Conservation (phyloP, 2,113 vertebrate genomes). For the Gadus macrocephalus region DNA sequence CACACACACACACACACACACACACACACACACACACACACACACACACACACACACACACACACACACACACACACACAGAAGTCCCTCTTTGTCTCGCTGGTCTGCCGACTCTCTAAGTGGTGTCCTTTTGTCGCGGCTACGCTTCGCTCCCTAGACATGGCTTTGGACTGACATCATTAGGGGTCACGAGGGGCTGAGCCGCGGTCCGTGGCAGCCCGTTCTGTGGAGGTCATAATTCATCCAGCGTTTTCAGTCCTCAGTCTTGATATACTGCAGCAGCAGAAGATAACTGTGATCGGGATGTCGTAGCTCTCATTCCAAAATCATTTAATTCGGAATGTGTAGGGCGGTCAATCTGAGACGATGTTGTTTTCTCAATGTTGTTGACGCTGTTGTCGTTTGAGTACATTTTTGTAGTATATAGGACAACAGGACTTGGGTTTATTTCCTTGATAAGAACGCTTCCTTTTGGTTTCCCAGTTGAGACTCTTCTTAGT, state of each 20-base stretch:
- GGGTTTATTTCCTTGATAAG: too few species aligned
- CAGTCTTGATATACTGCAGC: background rate
- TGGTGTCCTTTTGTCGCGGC: slow-evolving; percentile 22
- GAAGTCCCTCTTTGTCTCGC: background rate
- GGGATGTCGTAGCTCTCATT: background rate
- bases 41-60: slow-evolving; percentile 1
- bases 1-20: background rate
- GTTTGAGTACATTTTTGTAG: background rate
- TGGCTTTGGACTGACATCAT: slow-evolving; percentile 47
- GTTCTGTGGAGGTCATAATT: slow-evolving; percentile 22
- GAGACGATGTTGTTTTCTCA: too few species aligned
- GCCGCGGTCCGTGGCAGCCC: slow-evolving; percentile 13
- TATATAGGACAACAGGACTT: too few species aligned
- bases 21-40: background rate
- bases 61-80: background rate
- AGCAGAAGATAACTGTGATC: background rate
- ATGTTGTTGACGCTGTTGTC: background rate
- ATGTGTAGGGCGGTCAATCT: too few species aligned
- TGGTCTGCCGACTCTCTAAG: slow-evolving; percentile 19
- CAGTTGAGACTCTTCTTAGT: background rate
- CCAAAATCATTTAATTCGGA: too few species aligned
- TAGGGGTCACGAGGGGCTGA: slow-evolving; percentile 30
- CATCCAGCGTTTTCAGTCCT: slow-evolving; percentile 13
- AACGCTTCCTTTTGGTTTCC: too few species aligned
- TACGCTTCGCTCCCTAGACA: slow-evolving; percentile 36